A percentile compares a stretch with the other conserved stretches of the same genome.
Evolutionary conservation across 1,140 invertebrate genomes (phyloP).

Genomic region (Pachyrhynchus sulphureomaculatus): DNA sequence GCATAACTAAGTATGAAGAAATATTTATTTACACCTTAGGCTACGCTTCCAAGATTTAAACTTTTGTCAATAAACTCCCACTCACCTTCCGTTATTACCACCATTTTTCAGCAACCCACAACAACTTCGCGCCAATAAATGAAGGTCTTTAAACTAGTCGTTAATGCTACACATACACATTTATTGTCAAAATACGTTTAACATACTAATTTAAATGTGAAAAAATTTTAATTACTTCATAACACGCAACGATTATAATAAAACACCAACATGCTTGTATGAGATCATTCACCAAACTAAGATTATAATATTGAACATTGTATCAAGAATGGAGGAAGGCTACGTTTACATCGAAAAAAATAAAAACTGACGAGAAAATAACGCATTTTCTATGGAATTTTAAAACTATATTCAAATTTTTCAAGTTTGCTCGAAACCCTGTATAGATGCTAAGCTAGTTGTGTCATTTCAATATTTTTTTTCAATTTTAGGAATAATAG

Average conservation of each 20-base stretch:
- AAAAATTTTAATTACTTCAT: conserved; percentile 17
- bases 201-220: conserved; percentile 7
- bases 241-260: conserved; percentile 12
- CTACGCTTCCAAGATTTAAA: no score
- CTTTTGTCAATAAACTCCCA: no score
- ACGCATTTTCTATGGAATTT: no score
- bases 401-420: no score
- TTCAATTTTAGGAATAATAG: no score
- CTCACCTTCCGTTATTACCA: no score
- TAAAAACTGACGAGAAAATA: no score
- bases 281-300: conserved; percentile 27
- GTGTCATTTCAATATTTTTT: no score
- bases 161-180: neutral
- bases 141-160: neutral
- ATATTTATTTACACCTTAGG: no score
- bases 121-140: neutral
- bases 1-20: no score
- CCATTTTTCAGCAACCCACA: neutral
- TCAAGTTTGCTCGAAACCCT: no score
- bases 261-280: conserved; percentile 17
- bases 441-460: no score
- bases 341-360: conserved; percentile 10
- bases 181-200: conserved; percentile 7
- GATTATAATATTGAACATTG: conserved; percentile 15
- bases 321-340: neutral